Evolutionary conservation across 2,797 vertebrate genomes (phyloP).

Genomic region (Knipowitschia caucasica): DNA sequence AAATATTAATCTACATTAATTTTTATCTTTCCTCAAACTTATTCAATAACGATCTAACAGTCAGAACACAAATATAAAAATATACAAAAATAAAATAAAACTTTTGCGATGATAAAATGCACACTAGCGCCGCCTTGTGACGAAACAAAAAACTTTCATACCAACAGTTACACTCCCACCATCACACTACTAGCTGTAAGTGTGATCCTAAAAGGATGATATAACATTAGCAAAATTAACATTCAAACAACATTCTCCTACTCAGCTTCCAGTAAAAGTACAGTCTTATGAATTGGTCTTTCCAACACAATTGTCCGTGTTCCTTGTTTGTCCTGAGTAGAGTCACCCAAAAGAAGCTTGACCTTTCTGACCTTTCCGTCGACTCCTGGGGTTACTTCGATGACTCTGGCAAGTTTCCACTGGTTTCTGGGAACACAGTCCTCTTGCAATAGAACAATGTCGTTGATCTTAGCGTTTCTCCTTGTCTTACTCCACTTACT

Average conservation of each 20-base stretch:
- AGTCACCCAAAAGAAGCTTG: not conserved
- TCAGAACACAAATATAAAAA: too few species aligned
- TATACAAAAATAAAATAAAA: too few species aligned
- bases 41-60: too few species aligned
- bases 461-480: too few species aligned
- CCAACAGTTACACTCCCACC: not conserved
- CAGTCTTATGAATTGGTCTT: not conserved
- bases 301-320: not conserved
- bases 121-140: too few species aligned
- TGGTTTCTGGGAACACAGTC: not conserved
- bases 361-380: not conserved
- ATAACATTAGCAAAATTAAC: not conserved
- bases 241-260: too few species aligned
- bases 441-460: too few species aligned
- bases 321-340: not conserved
- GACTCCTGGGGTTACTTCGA: not conserved
- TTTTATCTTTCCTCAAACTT: too few species aligned
- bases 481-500: not conserved
- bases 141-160: too few species aligned
- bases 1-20: too few species aligned
- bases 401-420: not conserved
- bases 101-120: too few species aligned
- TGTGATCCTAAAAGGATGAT: not conserved
- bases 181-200: not conserved
- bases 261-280: slow-evolving; percentile 2